These are phyloP conservation scores for Brachypalpus laphriformis DNA, from an alignment of 2,888 invertebrate species.

Conservation along the genomic window DNA sequence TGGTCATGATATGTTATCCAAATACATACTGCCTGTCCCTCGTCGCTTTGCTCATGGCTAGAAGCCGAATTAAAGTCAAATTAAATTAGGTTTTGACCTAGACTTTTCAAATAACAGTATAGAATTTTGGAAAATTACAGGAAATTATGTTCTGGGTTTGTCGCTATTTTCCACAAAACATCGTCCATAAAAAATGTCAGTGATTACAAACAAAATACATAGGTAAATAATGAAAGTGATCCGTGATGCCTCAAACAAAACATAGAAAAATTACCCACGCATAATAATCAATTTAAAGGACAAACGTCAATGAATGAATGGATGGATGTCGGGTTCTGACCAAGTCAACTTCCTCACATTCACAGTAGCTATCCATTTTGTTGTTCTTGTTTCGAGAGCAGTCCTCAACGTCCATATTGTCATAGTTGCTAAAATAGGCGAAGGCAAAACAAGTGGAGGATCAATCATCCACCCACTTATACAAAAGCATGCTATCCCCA, in stretches of 20 bases:
- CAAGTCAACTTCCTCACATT: constrained; percentile 16
- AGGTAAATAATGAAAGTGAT: too few relatives aligned
- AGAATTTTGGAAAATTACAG: too few relatives aligned
- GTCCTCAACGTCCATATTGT: constrained; percentile 26
- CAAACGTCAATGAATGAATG: constrained; percentile 19
- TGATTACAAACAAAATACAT: too few relatives aligned
- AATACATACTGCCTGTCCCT: too few relatives aligned
- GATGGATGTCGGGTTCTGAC: constrained; percentile 29
- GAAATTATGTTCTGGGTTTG: too few relatives aligned
- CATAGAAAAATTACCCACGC: not conserved
- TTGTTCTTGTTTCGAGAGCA: constrained; percentile 6
- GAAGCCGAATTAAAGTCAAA: too few relatives aligned
- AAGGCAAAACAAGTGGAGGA: constrained; percentile 44
- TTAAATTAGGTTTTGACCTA: too few relatives aligned
- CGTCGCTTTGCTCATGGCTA: too few relatives aligned
- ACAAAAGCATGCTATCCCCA: constrained; percentile 11
- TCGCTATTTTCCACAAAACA: too few relatives aligned
- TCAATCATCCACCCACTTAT: constrained; percentile 45
- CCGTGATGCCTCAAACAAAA: not conserved
- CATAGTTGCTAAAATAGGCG: constrained; percentile 35
- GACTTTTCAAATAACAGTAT: too few relatives aligned
- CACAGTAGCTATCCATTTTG: constrained; percentile 31
- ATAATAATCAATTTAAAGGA: constrained; percentile 45
- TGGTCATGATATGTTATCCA: too few relatives aligned
- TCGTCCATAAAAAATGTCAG: too few relatives aligned